Percentiles rank a stretch among this genome's conserved stretches.
These are phyloP conservation scores for Argynnis bischoffii DNA, from an alignment of 2,888 invertebrate species.

Conservation along the genomic window DNA sequence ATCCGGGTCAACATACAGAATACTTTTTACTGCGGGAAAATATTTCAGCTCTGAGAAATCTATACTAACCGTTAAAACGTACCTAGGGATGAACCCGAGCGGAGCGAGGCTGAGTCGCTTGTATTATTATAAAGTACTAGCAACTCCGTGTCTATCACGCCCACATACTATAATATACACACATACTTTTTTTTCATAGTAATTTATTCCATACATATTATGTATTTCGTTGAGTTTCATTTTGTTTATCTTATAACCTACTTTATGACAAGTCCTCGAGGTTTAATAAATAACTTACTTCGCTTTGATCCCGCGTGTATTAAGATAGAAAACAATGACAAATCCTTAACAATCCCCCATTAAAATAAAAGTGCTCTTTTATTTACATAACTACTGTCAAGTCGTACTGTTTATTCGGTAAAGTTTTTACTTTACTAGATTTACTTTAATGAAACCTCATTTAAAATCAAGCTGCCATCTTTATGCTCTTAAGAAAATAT, in stretches of 20 bases:
- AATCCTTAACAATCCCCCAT: conserved; percentile 27
- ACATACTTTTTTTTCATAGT: too few species aligned
- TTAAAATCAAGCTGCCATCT: conserved; percentile 22
- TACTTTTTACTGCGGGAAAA: too few species aligned
- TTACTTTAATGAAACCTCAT: conserved; percentile 20
- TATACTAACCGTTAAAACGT: too few species aligned
- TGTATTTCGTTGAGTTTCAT: conserved; percentile 6
- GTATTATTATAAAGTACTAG: too few species aligned
- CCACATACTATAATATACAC: too few species aligned
- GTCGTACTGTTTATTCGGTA: conserved; percentile 9
- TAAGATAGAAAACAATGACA: conserved; percentile 25
- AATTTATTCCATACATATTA: too few species aligned
- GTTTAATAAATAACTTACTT: conserved; percentile 28
- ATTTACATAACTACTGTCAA: conserved; percentile 21
- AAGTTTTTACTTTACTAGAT: conserved; percentile 21
- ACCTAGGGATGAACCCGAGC: too few species aligned
- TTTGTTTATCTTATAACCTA: conserved; percentile 24
- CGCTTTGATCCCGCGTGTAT: conserved; percentile 27
- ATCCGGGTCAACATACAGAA: too few species aligned
- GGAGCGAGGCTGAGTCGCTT: too few species aligned
- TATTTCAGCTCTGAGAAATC: too few species aligned
- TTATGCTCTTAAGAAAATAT: conserved; percentile 17
- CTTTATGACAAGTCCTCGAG: conserved; percentile 28
- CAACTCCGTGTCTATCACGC: too few species aligned
- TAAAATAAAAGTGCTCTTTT: conserved; percentile 28